These are phyloP conservation scores for Eupithecia inturbata DNA, from an alignment of 2,888 invertebrate species.

Conservation along the genomic window DNA sequence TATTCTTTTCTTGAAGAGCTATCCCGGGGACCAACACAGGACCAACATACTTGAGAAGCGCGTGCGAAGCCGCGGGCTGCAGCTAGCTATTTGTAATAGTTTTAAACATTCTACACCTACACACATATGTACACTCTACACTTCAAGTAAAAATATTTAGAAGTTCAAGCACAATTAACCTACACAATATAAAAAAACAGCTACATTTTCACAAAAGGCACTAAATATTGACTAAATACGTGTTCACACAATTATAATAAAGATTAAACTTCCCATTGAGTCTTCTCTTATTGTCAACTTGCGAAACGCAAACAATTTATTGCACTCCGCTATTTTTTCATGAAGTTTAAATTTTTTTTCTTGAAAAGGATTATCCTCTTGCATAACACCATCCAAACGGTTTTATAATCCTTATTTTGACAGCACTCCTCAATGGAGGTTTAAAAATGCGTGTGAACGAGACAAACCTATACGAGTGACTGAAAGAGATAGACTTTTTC, in stretches of 20 bases:
- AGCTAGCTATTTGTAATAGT: too few species aligned
- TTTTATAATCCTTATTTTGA: slow-evolving; percentile 84
- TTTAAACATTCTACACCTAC: background rate
- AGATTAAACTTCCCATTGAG: background rate
- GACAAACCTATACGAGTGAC: slow-evolving; percentile 58
- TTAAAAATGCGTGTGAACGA: slow-evolving; percentile 60
- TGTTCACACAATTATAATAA: background rate
- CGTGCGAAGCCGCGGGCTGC: too few species aligned
- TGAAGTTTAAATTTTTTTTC: background rate
- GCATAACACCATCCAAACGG: slow-evolving; percentile 73
- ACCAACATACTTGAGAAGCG: too few species aligned
- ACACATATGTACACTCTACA: background rate
- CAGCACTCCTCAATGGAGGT: slow-evolving; percentile 80
- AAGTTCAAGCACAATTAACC: background rate
- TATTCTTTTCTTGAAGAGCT: too few species aligned
- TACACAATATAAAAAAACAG: background rate
- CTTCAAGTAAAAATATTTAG: background rate
- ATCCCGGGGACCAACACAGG: too few species aligned
- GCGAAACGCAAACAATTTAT: background rate
- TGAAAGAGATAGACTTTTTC: slow-evolving; percentile 47
- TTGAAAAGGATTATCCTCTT: slow-evolving; percentile 36
- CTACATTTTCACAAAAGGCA: background rate
- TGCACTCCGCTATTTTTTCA: background rate
- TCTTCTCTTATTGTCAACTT: background rate
- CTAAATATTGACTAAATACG: background rate